Base-by-base conservation (phyloP, 2,888 invertebrate species). In the Eristalis pertinax region DNA sequence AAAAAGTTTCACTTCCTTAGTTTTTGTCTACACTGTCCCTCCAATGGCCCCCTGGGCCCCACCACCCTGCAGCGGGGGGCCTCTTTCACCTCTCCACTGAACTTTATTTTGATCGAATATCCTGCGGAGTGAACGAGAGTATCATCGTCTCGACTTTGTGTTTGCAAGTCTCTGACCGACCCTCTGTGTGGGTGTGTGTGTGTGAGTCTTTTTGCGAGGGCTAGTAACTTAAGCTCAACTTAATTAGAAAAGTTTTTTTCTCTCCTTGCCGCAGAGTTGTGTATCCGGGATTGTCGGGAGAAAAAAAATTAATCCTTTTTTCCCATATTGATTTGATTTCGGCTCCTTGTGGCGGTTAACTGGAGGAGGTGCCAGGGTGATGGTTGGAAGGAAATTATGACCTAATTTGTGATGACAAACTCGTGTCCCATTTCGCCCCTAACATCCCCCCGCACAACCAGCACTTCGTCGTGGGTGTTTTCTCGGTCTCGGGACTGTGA, bases 161-260 rank as follows among this genome's bases (percentile, higher is more conserved):
- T 26, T 24, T 8, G 35, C 8, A 4, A 10, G 35, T 38, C 10
- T 38, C 2, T 38, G 38, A 0, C 0, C 8, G 13, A 2, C 35
- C 11, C 35, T 11, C 35, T 11, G 10, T 38, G 15, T 26, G n/a
- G 29, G 8, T 63, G 32, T 10, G 32, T 62, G 13, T 19, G 13
- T 35, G 22, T 24, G n/a, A 2, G 24, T 29, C 11, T 63, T 10
- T 58, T 62, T 50, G 2, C 19, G 38, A 35, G 63, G 60, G 62
- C 62, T 62, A 83, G 78, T 75, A 78, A 78, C 74, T 83, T 84
- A 87, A 84, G 79, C 79, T 79, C 69, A 87, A 87, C 87, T 87
- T 87, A 84, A 87, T 87, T 84, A 84, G 79, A 84, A 87, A 87
- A 87, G 62, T 84, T 87, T 87, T 87, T 86, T 72, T 32, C 67